Evolutionary conservation across 1,140 invertebrate species (phyloP).

Genomic region (Drosophila persimilis): DNA sequence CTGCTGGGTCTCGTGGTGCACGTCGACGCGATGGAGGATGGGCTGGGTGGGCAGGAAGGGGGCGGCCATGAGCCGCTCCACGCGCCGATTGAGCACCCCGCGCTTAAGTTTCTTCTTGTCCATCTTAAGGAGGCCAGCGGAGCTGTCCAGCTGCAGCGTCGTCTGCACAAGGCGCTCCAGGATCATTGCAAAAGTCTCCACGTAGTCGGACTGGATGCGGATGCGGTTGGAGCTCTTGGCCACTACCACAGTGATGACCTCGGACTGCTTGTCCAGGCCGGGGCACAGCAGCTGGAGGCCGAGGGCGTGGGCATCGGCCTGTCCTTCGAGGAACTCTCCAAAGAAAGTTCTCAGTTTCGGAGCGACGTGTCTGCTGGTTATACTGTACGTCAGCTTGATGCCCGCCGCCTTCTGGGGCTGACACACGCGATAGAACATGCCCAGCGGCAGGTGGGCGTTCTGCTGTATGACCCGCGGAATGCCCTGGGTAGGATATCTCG

Average conservation of each 20-base stretch:
- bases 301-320: constrained; percentile 67
- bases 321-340: constrained; percentile 57
- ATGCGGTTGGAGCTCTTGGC: constrained; percentile 80
- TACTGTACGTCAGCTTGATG: constrained; percentile 76
- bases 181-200: constrained; percentile 73
- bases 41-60: constrained; percentile 69
- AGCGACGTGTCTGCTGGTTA: constrained; percentile 57
- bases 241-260: constrained; percentile 74
- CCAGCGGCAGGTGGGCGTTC: constrained; percentile 60
- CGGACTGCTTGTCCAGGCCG: constrained; percentile 59
- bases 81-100: constrained; percentile 60
- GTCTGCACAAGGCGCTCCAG: constrained; percentile 65
- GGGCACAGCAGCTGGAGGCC: constrained; percentile 70
- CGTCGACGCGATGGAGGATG: constrained; percentile 69
- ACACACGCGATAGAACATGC: constrained; percentile 69
- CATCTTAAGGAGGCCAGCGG: constrained; percentile 54
- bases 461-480: constrained; percentile 72
- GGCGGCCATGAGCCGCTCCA: constrained; percentile 64
- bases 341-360: constrained; percentile 70
- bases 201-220: constrained; percentile 76
- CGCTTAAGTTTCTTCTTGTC: constrained; percentile 64
- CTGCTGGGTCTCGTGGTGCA: constrained; percentile 74
- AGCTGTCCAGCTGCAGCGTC: constrained; percentile 50
- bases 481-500: constrained; percentile 38
- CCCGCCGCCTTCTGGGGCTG: constrained; percentile 74